Evolutionary conservation across 2,888 invertebrate species (phyloP).

Genomic region (Liodrosophila aerea): DNA sequence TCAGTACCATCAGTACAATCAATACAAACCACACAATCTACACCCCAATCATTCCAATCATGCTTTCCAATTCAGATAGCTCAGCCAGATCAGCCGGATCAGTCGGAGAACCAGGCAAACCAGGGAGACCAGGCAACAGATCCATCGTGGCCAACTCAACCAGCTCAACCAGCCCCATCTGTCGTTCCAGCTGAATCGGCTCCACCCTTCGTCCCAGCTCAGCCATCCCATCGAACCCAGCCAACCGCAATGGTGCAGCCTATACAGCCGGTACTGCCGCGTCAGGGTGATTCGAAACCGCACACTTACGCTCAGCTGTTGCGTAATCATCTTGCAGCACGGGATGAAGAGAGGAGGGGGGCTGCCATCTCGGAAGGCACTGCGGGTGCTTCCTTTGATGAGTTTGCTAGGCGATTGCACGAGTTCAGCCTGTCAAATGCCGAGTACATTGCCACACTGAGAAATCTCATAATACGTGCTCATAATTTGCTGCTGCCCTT

Average conservation of each 20-base stretch:
- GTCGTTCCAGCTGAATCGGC: no score
- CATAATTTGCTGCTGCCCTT: conserved; percentile 55
- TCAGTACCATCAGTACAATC: no score
- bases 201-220: no score
- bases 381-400: conserved; percentile 33
- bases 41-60: no score
- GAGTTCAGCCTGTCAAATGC: conserved; percentile 28
- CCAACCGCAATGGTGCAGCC: not conserved
- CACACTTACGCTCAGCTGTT: conserved; percentile 20
- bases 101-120: no score
- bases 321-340: not conserved
- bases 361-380: fast-evolving
- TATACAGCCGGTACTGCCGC: not conserved
- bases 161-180: no score
- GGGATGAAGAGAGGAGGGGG: not conserved
- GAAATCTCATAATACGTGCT: conserved; percentile 54
- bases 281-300: conserved; percentile 20
- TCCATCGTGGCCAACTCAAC: no score
- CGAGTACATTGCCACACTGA: conserved; percentile 54
- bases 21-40: no score
- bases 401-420: conserved; percentile 41
- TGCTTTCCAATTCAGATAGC: no score
- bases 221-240: not conserved
- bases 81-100: no score
- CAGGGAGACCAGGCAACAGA: no score